Percentiles rank a stretch among this genome's conserved stretches.
Evolutionary conservation across 2,888 invertebrate genomes (phyloP).

Genomic region (Holacanthella duospinosa): DNA sequence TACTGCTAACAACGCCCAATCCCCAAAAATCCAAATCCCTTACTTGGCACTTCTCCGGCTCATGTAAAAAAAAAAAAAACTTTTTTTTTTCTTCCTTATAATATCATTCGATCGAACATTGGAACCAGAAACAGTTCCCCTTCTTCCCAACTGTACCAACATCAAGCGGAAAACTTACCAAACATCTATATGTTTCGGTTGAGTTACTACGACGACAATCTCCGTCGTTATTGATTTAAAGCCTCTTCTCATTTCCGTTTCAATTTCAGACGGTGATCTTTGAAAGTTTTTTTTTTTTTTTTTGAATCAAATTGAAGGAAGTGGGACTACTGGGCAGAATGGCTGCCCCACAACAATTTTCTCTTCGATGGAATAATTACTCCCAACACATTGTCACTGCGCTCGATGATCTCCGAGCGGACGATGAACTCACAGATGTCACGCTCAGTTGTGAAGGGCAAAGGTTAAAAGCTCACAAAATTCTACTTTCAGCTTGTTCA

Average conservation of each 20-base stretch:
- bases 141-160: neutral
- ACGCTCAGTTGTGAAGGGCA: slow-evolving; percentile 75
- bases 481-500: slow-evolving; percentile 73
- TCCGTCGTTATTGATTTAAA: neutral
- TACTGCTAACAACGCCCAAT: neutral
- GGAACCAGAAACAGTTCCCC: neutral
- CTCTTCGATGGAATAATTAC: slow-evolving; percentile 78
- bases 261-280: too few relatives aligned
- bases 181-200: neutral
- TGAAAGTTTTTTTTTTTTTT: too few relatives aligned
- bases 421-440: slow-evolving; percentile 63
- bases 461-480: slow-evolving; percentile 71
- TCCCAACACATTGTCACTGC: slow-evolving; percentile 64
- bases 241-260: too few relatives aligned
- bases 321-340: too few relatives aligned
- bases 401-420: slow-evolving; percentile 56
- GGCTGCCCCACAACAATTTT: slow-evolving; percentile 56
- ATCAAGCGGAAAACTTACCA: too few relatives aligned
- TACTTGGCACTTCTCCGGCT: neutral
- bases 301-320: too few relatives aligned
- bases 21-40: neutral
- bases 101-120: neutral
- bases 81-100: neutral
- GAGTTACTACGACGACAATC: neutral
- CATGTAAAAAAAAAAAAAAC: neutral